Base-by-base conservation (phyloP, 2,888 invertebrate species). In the Desoria tigrina region DNA sequence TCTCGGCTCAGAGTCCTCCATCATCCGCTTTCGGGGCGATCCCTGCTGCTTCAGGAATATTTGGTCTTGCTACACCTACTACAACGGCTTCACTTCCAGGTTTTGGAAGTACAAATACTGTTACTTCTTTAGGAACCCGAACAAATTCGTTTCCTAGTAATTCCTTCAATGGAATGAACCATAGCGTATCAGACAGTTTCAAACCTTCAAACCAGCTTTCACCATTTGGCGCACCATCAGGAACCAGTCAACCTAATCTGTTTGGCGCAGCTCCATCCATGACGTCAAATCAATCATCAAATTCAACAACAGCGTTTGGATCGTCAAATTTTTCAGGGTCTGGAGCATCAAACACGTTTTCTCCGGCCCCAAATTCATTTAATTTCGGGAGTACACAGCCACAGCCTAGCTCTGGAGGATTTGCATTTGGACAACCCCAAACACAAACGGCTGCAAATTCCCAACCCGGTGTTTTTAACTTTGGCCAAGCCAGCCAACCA, bases 81-180 rank as follows among this genome's bases (percentile, higher is more conserved):
- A 4, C 4, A 32, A 32, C 32, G 11, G 32, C 32, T 32, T n/a
- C n/a, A n/a, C n/a, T n/a, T n/a, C 32, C 39, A 42, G 39, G 21
- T 57, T n/a, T 26, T n/a, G 18, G 32, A n/a, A 7, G 51, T 7
- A 23, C n/a, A 14, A 3, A 4, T 7, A 32, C 32, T 7, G 11
- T 11, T 14, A 27, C 28, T 42, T 21, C 23, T 26, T 2, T 42
- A 18, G 1, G 16, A 26, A 21, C 9, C 2, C 53, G 2, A 28
- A 21, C 50, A n/a, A 32, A 9, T 24, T 26, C 16, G 2, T 56
- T 62, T 62, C 55, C 56, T 18, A 32, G 59, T 9, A 27, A 27
- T 14, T 28, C 32, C 6, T 4, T 32, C 11, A 32, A 32, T 11
- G 32, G 32, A 32, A 32, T 32, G 11, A 32, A 32, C 11, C 4